Base-by-base conservation (phyloP, 2,888 invertebrate genomes). In the Escarpia spicata region DNA sequence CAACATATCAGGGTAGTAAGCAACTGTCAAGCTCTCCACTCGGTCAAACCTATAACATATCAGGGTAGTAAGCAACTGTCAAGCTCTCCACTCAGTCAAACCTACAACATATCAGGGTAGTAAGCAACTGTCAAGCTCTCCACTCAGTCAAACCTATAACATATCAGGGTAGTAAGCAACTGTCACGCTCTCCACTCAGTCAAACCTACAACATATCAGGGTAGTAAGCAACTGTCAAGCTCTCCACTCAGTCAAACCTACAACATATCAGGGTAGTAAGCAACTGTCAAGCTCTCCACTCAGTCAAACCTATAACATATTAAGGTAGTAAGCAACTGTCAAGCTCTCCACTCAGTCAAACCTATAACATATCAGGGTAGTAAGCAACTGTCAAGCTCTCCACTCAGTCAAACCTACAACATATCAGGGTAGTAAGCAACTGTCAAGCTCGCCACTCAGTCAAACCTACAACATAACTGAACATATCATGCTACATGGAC, bases 21-120 rank as follows among this genome's bases (percentile, higher is more conserved):
- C 45, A 89, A 3, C 97, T n/a, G 97, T 97, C 45, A 97, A 95
- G 43, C 97, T 97, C 95, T 97, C 97, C 75, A 97, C 96, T 91
- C 96, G 93, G 94, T 96, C 96, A 96, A 96, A 97, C 75, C 97
- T 97, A 95, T 26, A 95, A 95, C 89, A 19, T 26, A 75, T 26
- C 19, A 26, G 4, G 12, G 15, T 44, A 92, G 15, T 43, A 45
- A 9, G 12, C 52, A 90, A 9, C 97, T 26, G 97, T 97, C 44
- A 97, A 95, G 43, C 97, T 97, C 95, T 97, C 97, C 58, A 97
- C 96, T 91, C 96, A 93, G 94, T 96, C 96, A 96, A 96, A 97
- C 60, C 97, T 97, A 95, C n/a, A 95, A 95, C 89, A 19, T 26
- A 75, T 26, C 19, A 26, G 4, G 12, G 15, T 44, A 92, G 15